Base-by-base conservation (phyloP, 2,888 invertebrate genomes). In the Andrena praecox region DNA sequence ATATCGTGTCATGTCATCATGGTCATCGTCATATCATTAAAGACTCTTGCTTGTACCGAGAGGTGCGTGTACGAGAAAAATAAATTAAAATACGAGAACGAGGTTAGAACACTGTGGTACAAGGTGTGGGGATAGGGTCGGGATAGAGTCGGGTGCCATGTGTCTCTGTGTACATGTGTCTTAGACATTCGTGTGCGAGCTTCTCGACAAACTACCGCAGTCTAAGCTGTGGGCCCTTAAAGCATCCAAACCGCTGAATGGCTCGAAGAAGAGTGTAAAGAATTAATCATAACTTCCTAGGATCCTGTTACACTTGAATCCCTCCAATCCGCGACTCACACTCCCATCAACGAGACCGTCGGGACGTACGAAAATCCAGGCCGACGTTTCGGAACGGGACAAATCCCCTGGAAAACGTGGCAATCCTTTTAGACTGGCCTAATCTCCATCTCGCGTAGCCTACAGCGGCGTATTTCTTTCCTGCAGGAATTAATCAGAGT, bases 1-100 rank as follows among this genome's bases (percentile, higher is more conserved):
- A 87, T 89, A 89, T 91, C 87, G 85, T 90, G 86, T 93, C 88
- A 90, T 91, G 88, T 90, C 89, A 91, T 91, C 87, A 89, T 89
- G 89, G 86, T 90, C 87, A 88, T 89, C 80, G 88, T 90, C 89
- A 90, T 89, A 89, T 90, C 90, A 89, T 90, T 89, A 89, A 82
- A 87, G 85, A 85, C 77, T 82, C 84, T 87, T 85, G 85, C 85
- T 87, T 87, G 77, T 87, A 85, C 84, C 78, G 80, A 81, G 82
- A 87, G 80, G 85, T 87, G 87, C 87, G 89, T 89, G 87, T 89
- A 86, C 71, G 81, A 86, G 76, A 80, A 77, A 84, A 74, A 80
- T 54, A 66, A 76, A 80, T 59, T 27, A 77, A 78, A 77, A 69
- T 75, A 59, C 42, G 63, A 74, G 42, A 52, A 52, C 24, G 35